Evolutionary conservation across 2,797 vertebrate genomes (phyloP).

Genomic region (Pteronotus mesoamericanus): DNA sequence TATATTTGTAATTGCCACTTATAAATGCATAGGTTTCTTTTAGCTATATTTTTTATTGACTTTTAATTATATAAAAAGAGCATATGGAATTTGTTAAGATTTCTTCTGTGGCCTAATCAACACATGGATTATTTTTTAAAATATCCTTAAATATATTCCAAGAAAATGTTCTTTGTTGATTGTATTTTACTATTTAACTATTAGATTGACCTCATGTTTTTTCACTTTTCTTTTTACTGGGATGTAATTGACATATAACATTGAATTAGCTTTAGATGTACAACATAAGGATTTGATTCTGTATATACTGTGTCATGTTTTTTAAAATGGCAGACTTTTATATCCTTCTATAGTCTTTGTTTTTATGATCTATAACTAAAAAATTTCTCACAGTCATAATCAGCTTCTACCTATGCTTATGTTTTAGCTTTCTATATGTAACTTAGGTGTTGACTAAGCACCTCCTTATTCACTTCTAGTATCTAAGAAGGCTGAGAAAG

Average conservation of each 20-base stretch:
- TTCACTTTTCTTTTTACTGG: neutral
- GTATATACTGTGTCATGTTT: neutral
- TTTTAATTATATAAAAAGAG: neutral
- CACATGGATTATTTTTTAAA: neutral
- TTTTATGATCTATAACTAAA: neutral
- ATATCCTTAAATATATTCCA: neutral
- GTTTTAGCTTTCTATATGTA: neutral
- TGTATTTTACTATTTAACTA: neutral
- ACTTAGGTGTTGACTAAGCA: neutral
- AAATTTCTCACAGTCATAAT: neutral
- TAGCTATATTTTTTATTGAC: neutral
- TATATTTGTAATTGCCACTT: neutral
- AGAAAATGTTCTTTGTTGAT: neutral
- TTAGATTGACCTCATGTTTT: neutral
- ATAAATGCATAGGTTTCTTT: neutral
- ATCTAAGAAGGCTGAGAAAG: neutral
- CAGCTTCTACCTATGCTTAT: neutral
- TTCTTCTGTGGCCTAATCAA: neutral
- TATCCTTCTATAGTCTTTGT: neutral
- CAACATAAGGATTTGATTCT: neutral
- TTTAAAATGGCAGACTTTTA: neutral
- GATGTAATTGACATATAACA: neutral
- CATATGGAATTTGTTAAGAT: neutral
- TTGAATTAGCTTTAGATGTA: neutral
- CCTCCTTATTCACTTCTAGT: neutral